phyloP scores from a whole-genome alignment of 2,797 vertebrate species.

The Amazona ochrocephala region DNA sequence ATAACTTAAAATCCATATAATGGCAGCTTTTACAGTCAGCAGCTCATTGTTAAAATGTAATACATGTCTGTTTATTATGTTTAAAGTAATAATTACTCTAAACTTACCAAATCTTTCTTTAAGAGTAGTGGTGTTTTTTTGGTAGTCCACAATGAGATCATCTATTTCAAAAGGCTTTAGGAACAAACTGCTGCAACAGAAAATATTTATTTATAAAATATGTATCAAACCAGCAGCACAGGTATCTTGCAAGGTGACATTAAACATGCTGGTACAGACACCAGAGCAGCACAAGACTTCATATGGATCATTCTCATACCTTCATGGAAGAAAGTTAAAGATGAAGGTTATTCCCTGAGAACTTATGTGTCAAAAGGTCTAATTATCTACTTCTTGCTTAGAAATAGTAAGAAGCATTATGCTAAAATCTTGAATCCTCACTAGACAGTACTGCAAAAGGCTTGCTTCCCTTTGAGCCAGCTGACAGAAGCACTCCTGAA shows the following conservation, averaged over 20 bases:
- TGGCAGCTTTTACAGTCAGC: neutral
- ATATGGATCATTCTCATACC: neutral
- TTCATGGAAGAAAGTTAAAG: neutral
- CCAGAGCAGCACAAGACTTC: neutral
- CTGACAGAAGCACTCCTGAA: neutral
- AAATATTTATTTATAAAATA: neutral
- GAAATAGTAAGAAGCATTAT: neutral
- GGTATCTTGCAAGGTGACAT: neutral
- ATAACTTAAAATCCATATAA: neutral
- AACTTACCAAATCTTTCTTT: neutral
- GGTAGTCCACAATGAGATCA: neutral
- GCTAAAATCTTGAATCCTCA: neutral
- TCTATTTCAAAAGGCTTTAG: neutral
- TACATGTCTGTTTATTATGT: neutral
- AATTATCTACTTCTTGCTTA: neutral
- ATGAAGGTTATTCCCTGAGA: neutral
- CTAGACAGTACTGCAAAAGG: neutral
- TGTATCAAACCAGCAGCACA: neutral
- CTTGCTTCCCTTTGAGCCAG: neutral
- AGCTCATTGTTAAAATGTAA: neutral
- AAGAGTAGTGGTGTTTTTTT: neutral
- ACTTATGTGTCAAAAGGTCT: neutral
- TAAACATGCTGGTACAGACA: neutral
- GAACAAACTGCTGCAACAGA: neutral
- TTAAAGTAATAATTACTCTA: neutral